Evolutionary conservation across 2,797 vertebrate genomes (phyloP).

Genomic region (Masticophis lateralis): DNA sequence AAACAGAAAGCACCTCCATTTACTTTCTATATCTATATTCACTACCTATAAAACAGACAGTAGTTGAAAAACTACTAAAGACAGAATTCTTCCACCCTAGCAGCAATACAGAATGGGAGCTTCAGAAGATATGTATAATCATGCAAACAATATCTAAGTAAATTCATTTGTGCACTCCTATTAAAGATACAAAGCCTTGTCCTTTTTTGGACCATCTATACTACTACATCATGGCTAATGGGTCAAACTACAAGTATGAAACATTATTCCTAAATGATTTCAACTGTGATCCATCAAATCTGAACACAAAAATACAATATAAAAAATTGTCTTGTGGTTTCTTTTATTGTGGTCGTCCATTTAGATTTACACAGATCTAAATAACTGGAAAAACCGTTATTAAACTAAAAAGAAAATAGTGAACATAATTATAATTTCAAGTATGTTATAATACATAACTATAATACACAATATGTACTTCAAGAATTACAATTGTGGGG

Average conservation of each 20-base stretch:
- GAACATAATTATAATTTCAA: background rate
- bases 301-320: background rate
- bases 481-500: background rate
- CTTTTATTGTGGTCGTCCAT: too few relatives aligned
- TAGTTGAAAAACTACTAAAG: too few relatives aligned
- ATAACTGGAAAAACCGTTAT: background rate
- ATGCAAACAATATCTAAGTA: background rate
- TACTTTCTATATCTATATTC: background rate
- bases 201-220: too few relatives aligned
- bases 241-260: background rate
- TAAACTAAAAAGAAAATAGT: background rate
- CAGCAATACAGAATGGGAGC: background rate
- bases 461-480: background rate
- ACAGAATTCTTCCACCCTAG: background rate
- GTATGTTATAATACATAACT: background rate
- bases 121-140: background rate
- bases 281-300: background rate
- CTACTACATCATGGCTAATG: background rate
- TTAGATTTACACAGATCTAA: background rate
- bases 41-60: background rate
- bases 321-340: too few relatives aligned
- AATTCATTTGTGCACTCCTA: background rate
- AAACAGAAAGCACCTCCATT: background rate
- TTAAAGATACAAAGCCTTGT: background rate
- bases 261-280: background rate